These are phyloP conservation scores for Nezara viridula DNA, from an alignment of 2,888 invertebrate genomes.

Conservation along the genomic window DNA sequence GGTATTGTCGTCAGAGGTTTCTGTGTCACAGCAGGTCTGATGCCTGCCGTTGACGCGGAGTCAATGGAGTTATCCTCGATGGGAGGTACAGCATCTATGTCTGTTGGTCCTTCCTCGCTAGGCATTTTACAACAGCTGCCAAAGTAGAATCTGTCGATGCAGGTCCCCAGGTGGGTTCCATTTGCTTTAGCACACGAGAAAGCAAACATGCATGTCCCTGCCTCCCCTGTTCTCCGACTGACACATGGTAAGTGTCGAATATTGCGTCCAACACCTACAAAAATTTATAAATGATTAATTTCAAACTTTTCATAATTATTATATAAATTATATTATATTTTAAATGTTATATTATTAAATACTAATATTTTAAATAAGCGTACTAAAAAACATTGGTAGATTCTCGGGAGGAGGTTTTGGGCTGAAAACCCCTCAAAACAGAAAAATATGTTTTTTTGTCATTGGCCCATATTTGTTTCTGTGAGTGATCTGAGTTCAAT, in stretches of 20 bases:
- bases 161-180: conserved; percentile 91
- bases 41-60: conserved; percentile 68
- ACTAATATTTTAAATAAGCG: too few species aligned
- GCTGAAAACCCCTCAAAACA: too few species aligned
- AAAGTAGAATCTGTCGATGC: conserved; percentile 93
- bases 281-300: background rate
- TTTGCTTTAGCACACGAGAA: conserved; percentile 92
- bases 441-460: too few species aligned
- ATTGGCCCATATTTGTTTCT: too few species aligned
- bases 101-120: conserved; percentile 72
- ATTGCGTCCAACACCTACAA: conserved; percentile 84
- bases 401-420: too few species aligned
- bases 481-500: too few species aligned
- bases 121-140: conserved; percentile 89
- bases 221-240: conserved; percentile 82
- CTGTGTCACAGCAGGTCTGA: conserved; percentile 66
- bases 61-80: conserved; percentile 74
- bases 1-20: conserved; percentile 56
- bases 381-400: too few species aligned
- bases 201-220: conserved; percentile 94
- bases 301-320: background rate
- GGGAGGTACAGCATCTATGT: conserved; percentile 64
- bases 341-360: too few species aligned
- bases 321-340: too few species aligned
- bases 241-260: conserved; percentile 91